Base-by-base conservation (phyloP, 2,888 invertebrate species). In the Drosophila algonquin region DNA sequence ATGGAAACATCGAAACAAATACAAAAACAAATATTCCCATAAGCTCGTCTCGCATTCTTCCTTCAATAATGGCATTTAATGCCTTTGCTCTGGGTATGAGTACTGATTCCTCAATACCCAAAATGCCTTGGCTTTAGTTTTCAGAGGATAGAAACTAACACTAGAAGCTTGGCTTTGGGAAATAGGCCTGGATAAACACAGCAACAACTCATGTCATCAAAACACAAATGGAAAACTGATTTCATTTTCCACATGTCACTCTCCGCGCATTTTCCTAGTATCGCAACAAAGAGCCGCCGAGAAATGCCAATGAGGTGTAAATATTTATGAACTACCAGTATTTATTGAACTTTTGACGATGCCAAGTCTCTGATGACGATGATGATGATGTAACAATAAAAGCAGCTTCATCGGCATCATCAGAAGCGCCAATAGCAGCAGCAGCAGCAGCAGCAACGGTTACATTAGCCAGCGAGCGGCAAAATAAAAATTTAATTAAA, bases 401-500 rank as follows among this genome's bases (percentile, higher is more conserved):
- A 32, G 21, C 30, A 3, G 44, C 14, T 40, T 14, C 40, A n/a
- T 40, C 14, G 14, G 14, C 2, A 24, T 27, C 35, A 30, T n/a
- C 2, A 27, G 32, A 21, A 21, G 21, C 21, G 21, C 21, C 21
- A 21, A 21, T 30, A 48, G 16, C n/a, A n/a, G n/a, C n/a, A n/a
- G n/a, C n/a, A n/a, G n/a, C 24, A 50, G 45, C 58, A 10, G 35
- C 7, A 7, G 35, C 5, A 10, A 50, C n/a, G 56, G 50, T 61
- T 61, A 70, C 61, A 70, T 70, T 70, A 70, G 70, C 73, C 44
- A 35, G 47, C 48, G 35, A 48, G 30, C 32, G 73, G 47, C 52
- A 44, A 59, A 50, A 50, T 56, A 58, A 63, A 58, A 74, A 74
- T 74, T 73, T 74, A 74, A 74, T 74, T 74, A 74, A 74, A 74